Base-by-base conservation (phyloP, 2,113 vertebrate genomes). In the Hippocampus abdominalis region DNA sequence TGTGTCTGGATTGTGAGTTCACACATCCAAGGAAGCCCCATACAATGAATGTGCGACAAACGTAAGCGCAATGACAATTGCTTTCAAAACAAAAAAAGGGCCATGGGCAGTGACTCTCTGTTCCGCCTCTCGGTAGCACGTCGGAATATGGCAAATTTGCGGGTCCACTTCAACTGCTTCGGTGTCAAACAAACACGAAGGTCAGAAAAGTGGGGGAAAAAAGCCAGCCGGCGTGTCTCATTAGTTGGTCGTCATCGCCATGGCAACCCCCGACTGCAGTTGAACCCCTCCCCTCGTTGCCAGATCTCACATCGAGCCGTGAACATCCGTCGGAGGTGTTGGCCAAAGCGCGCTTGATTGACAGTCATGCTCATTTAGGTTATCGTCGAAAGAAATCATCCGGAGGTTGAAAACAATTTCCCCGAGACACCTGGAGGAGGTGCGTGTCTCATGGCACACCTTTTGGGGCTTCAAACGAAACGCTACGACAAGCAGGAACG, bases 211-310 rank as follows among this genome's bases (percentile, higher is more conserved):
- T 13, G 8, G 21, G 8, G 2, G 20, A 21, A 9, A n/a, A 57
- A 57, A 25, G 25, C 51, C 51, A 9, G 51, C 27, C 57, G 20
- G 27, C 32, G 27, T 18, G 42, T 64, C 40, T 64, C 63, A 40
- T 62, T 62, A 25, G 63, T 18, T 12, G 23, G 63, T 64, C 27
- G 9, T 64, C 7, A 46, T 64, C 13, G n/a, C 40, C 23, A 46
- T 64, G 63, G 63, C 42, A 46, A 64, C 63, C 5, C 25, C 21
- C 61, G 4, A 64, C 42, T 46, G 42, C 63, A 46, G 63, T 42
- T 46, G 40, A 46, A 8, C 42, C 42, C 63, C 63, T 64, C 63
- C 63, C 63, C 36, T 64, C 40, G 46, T 44, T 46, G 40, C 13
- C 42, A 64, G n/a, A 25, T 25, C 40, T 39, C 25, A 40, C 61